Evolutionary conservation across 2,888 invertebrate genomes (phyloP).

Genomic region (Panzeria rudis): DNA sequence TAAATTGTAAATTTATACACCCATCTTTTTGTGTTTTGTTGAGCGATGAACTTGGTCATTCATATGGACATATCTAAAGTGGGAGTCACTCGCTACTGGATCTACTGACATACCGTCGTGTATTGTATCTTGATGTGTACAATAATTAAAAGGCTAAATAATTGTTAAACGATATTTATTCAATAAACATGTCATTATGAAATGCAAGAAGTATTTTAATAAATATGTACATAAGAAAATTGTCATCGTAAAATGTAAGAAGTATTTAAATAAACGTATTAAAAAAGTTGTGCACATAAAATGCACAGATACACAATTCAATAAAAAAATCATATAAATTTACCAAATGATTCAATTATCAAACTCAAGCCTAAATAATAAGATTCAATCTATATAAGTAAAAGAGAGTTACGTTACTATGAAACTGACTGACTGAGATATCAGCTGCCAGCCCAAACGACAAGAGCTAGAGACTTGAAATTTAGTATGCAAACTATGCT

Average conservation of each 20-base stretch:
- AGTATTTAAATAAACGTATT: too few species aligned
- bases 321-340: not conserved
- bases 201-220: constrained; percentile 4
- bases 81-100: constrained; percentile 33
- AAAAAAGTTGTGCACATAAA: too few species aligned
- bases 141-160: constrained; percentile 46
- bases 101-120: constrained; percentile 10
- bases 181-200: constrained; percentile 38
- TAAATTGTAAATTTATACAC: constrained; percentile 70
- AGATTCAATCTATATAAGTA: too few species aligned
- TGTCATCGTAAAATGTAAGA: too few species aligned
- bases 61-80: constrained; percentile 44
- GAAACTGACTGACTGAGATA: too few species aligned
- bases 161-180: constrained; percentile 27
- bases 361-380: too few species aligned
- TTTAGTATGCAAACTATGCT: too few species aligned
- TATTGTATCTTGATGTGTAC: constrained; percentile 19
- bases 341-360: too few species aligned
- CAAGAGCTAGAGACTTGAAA: too few species aligned
- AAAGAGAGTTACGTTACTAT: too few species aligned
- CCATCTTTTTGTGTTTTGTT: constrained; percentile 44
- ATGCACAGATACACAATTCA: too few species aligned
- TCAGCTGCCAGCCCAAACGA: too few species aligned
- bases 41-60: constrained; percentile 61
- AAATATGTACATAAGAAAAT: not conserved